Percentiles rank a stretch among this genome's conserved stretches.
Evolutionary conservation across 2,797 vertebrate species (phyloP).

Genomic region (Tenualosa ilisha): DNA sequence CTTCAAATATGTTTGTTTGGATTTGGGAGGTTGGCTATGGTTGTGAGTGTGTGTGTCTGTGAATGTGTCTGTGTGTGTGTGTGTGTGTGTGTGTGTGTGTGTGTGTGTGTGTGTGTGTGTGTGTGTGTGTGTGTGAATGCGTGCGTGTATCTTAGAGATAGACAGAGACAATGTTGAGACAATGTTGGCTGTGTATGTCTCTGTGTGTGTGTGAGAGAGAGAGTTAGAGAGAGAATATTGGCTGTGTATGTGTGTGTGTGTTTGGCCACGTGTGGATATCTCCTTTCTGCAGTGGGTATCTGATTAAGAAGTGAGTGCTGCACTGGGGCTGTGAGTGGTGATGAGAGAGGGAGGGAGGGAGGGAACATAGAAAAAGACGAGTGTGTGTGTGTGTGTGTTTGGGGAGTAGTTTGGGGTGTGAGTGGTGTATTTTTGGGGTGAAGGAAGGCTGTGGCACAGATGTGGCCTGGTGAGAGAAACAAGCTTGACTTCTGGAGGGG

Average conservation of each 20-base stretch:
- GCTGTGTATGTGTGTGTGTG: constrained; percentile 26
- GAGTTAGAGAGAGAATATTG: not conserved
- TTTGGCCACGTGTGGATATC: constrained; percentile 2
- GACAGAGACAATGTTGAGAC: no score
- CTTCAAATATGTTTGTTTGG: not conserved
- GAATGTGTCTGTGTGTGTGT: not conserved
- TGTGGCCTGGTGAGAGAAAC: constrained; percentile 35
- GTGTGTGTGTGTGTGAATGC: not conserved
- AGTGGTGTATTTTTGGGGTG: not conserved
- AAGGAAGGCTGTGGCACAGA: not conserved
- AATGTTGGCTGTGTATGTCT: not conserved
- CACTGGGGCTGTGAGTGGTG: not conserved
- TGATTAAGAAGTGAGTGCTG: constrained; percentile 7
- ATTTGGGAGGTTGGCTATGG: not conserved
- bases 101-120: not conserved
- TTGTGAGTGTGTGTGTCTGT: not conserved
- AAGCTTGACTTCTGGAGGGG: constrained; percentile 26
- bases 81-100: constrained; percentile 6
- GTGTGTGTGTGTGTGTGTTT: not conserved
- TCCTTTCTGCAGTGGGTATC: constrained; percentile 22
- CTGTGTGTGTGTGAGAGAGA: not conserved
- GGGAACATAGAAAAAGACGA: not conserved
- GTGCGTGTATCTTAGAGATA: not conserved
- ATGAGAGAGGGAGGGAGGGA: not conserved
- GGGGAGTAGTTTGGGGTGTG: not conserved